phyloP scores from a whole-genome alignment of 2,888 invertebrate genomes.

The Andrena bicolor region DNA sequence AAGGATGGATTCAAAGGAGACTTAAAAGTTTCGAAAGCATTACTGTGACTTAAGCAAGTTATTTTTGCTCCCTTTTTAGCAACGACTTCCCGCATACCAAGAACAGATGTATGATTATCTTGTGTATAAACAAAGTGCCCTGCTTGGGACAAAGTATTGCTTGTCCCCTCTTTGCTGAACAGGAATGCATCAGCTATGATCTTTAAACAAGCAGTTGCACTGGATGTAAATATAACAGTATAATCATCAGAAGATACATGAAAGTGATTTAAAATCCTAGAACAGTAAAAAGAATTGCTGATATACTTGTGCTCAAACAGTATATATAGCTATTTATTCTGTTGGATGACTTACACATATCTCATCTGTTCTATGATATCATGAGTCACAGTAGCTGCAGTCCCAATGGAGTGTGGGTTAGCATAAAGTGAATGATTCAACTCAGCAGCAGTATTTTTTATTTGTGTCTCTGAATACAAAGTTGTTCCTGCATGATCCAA shows the following conservation, averaged over 20 bases:
- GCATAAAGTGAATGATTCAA: constrained; percentile 91
- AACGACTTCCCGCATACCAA: constrained; percentile 95
- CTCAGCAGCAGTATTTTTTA: constrained; percentile 88
- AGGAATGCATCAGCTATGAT: constrained; percentile 93
- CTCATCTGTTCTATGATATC: constrained; percentile 94
- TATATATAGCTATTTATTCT: constrained; percentile 11
- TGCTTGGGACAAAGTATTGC: constrained; percentile 29
- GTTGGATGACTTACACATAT: constrained; percentile 87
- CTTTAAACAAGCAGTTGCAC: constrained; percentile 95
- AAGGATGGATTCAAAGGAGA: constrained; percentile 57
- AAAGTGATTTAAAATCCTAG: constrained; percentile 93
- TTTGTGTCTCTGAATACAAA: constrained; percentile 91
- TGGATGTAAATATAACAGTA: constrained; percentile 96
- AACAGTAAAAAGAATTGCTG: constrained; percentile 3
- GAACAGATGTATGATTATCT: constrained; percentile 98
- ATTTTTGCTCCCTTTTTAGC: constrained; percentile 86
- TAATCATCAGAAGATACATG: constrained; percentile 93
- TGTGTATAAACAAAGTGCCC: constrained; percentile 92
- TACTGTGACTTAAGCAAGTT: constrained; percentile 87
- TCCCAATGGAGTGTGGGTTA: constrained; percentile 94
- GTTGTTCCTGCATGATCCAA: constrained; percentile 96
- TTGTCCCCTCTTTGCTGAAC: constrained; percentile 83
- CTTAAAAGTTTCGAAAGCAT: constrained; percentile 86
- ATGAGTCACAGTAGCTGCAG: constrained; percentile 92
- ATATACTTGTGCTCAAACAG: not conserved